Evolutionary conservation across 2,888 invertebrate genomes (phyloP), one percentile per base, ranked within the genome.

Genomic region (Campoplex nolae): DNA sequence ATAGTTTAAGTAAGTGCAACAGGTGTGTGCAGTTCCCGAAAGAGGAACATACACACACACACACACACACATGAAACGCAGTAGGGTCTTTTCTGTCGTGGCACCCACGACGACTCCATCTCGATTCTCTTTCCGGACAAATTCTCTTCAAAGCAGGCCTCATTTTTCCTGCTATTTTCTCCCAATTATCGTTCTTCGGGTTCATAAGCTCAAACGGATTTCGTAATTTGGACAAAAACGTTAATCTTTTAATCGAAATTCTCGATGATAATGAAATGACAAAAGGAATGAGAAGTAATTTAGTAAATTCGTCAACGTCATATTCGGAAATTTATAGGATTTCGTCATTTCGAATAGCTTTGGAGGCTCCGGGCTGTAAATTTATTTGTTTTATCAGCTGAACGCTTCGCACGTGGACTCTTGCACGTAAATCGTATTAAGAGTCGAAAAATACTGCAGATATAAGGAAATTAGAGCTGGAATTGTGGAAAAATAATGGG

Each of bases 1-100:
- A 78, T 6, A 81, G 78, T 54, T 62, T 68, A 79, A 84, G 79
- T 79, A 76, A 71, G 75, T 87, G 87, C 87, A 87, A 87, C 87
- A 87, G 87, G 87, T 87, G 87, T 84, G 77, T 78, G 87, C 83
- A 86, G 45, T 75, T 48, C 73, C 75, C 81, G 74, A 82, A 86
- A 80, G 79, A 71, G 67, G 23, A 42, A 42, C n/a, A 3, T 3
- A 68, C 38, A 42, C 38, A 48, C 42, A 38, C 38, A 28, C 42
- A 13, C 42, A 42, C 38, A 48, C 42, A 38, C 38, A 28, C 42
- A 13, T 3, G 42, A 35, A 56, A 23, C 7, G 23, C 35, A 32
- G 16, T 6, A 32, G 3, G 2, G 42, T 68, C 16, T 56, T 68
- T 42, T 42, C 11, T 11, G 42, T n/a, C 42, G 68, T n/a, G 42